Conservation (phyloP, 2,797 vertebrate genomes). For the Bucorvus abyssinicus region DNA sequence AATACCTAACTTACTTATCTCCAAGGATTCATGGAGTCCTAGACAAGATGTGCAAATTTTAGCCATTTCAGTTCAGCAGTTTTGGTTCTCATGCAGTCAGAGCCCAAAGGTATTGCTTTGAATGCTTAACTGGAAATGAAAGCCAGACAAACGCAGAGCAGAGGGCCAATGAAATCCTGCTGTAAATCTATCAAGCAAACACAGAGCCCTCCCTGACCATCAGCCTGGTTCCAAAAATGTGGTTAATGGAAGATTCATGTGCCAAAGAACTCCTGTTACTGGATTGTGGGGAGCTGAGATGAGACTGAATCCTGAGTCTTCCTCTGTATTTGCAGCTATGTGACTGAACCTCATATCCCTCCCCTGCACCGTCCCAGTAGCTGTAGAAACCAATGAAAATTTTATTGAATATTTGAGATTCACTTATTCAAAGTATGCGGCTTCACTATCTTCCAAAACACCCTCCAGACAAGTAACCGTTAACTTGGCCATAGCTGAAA, state of each 20-base stretch:
- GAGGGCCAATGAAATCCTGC: conserved; percentile 6
- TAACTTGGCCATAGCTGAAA: background rate
- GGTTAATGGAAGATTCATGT: background rate
- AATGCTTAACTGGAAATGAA: conserved; percentile 8
- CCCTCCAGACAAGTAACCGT: background rate
- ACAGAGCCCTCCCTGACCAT: background rate
- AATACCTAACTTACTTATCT: background rate
- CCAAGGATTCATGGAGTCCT: background rate
- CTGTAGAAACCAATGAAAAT: background rate
- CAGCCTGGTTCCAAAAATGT: conserved; percentile 19
- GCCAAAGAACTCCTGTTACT: conserved; percentile 31
- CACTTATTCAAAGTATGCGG: background rate
- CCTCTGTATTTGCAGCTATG: background rate
- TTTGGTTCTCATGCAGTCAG: conserved; percentile 39
- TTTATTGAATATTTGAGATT: background rate
- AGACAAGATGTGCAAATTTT: background rate
- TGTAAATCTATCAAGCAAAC: conserved; percentile 20
- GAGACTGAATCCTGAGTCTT: background rate
- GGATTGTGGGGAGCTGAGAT: background rate
- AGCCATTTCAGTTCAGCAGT: background rate
- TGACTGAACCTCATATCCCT: background rate
- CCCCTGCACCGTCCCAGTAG: background rate
- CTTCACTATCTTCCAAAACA: background rate
- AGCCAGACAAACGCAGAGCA: conserved; percentile 36
- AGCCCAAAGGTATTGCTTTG: conserved; percentile 15